phyloP scores from a whole-genome alignment of 1,140 invertebrate genomes.

The Ectropis grisescens region DNA sequence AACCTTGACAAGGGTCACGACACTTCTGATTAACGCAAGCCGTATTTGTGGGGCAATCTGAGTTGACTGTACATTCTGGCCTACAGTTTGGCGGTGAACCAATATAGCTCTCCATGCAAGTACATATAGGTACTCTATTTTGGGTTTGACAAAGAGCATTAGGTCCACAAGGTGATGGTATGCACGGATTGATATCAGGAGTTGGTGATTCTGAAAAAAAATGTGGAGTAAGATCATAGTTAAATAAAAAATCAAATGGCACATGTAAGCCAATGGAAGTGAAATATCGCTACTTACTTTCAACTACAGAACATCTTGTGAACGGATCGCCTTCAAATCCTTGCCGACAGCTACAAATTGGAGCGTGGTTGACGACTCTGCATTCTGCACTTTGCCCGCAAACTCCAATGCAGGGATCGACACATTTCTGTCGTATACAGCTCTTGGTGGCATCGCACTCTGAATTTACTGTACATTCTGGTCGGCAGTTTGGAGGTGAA shows the following conservation, averaged over 20 bases:
- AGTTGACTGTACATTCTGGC: slow-evolving; percentile 81
- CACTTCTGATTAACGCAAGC: slow-evolving; percentile 82
- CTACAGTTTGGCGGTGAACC: slow-evolving; percentile 81
- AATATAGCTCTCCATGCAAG: slow-evolving; percentile 77
- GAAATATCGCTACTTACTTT: slow-evolving; percentile 53
- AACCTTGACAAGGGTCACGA: slow-evolving; percentile 78
- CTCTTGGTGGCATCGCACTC: slow-evolving; percentile 88
- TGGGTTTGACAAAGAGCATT: slow-evolving; percentile 78
- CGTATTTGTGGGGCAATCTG: slow-evolving; percentile 77
- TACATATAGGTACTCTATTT: slow-evolving; percentile 75
- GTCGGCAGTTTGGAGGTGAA: slow-evolving; percentile 75
- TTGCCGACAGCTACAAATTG: slow-evolving; percentile 76
- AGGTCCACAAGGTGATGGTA: slow-evolving; percentile 81
- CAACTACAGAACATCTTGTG: slow-evolving; percentile 63
- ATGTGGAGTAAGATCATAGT: no score
- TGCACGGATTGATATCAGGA: slow-evolving; percentile 73
- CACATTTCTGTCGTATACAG: slow-evolving; percentile 78
- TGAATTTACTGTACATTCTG: slow-evolving; percentile 84
- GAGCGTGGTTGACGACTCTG: slow-evolving; percentile 81
- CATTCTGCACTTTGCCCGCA: slow-evolving; percentile 84
- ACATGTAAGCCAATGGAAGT: no score
- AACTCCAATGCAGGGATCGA: slow-evolving; percentile 76
- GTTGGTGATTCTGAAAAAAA: slow-evolving; percentile 27
- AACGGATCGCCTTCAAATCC: slow-evolving; percentile 78
- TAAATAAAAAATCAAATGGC: slow-evolving; percentile 8